Evolutionary conservation across 2,888 invertebrate species (phyloP), one percentile per base, ranked within the genome.

Genomic region (Epinotia demarniana): DNA sequence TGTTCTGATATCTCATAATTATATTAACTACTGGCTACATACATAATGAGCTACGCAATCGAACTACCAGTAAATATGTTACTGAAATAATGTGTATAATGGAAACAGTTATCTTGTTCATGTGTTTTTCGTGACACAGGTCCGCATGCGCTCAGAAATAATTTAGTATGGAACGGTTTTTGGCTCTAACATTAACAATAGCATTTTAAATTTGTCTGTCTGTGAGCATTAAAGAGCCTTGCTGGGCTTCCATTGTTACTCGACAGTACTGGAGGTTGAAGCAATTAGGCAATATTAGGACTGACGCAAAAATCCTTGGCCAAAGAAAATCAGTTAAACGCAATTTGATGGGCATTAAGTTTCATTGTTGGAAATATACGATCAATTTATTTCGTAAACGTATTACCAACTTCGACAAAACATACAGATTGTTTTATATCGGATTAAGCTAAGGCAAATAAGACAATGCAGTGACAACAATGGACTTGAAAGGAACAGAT

Each of bases 261-360:
- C 68, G 81, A 82, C 84, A 83, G 86, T 84, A 77, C 78, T 84
- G 77, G 85, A 90, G 89, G 91, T 88, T 90, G 84, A 85, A 89
- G 85, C 84, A 90, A 92, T 93, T 92, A 92, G 83, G 88, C 87
- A 90, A 90, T 87, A 87, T 88, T 87, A 84, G 84, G 85, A 84
- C 81, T 82, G 83, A 84, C 81, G 81, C 72, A 84, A 84, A 84
- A 88, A 89, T 86, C 92, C 90, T 92, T 91, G 89, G 83, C 77
- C 80, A 75, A 62, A 78, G 79, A 78, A 68, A 76, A 76, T 76
- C 72, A 72, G 49, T 64, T 77, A 78, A 78, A 72, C 63, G 76
- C 60, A 69, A 76, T 76, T 76, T 78, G 79, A 82, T 82, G 78
- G 80, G 75, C 79, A 75, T 75, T 75, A 64, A 67, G 75, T 64